A percentile compares a stretch with the other conserved stretches of the same genome.
These are phyloP conservation scores for Sula dactylatra DNA, from an alignment of 2,113 vertebrate genomes.

Conservation along the genomic window DNA sequence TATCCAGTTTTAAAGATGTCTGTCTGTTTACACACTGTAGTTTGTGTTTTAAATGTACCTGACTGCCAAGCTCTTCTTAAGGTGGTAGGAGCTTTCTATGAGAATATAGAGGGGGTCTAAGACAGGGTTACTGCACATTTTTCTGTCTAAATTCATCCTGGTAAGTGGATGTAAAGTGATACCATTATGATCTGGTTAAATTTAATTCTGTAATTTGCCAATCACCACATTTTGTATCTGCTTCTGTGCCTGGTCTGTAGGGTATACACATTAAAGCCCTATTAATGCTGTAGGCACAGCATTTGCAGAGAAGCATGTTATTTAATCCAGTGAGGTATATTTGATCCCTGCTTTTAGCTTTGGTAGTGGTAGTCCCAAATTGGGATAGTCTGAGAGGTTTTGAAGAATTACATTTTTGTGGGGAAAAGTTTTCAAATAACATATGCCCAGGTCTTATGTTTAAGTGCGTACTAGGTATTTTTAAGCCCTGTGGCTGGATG, in stretches of 20 bases:
- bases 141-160: neutral
- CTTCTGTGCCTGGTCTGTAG: neutral
- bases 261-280: neutral
- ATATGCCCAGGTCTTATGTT: neutral
- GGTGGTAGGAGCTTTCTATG: neutral
- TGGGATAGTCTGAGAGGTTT: neutral
- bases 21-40: neutral
- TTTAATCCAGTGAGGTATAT: constrained; percentile 40
- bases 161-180: constrained; percentile 2
- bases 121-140: neutral
- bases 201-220: constrained; percentile 29
- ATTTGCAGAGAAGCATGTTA: neutral
- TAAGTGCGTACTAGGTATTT: neutral
- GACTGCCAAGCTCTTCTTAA: neutral
- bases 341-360: constrained; percentile 20
- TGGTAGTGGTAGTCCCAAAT: neutral
- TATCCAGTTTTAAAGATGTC: neutral
- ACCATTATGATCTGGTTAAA: constrained; percentile 23
- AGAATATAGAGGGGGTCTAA: neutral
- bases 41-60: neutral
- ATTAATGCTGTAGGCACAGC: neutral
- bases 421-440: constrained; percentile 6
- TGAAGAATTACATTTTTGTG: constrained; percentile 36
- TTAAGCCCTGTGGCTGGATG: neutral
- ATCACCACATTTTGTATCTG: constrained; percentile 4